These are phyloP conservation scores for Potorous gilbertii DNA, from an alignment of 2,797 vertebrate species.

Conservation along the genomic window DNA sequence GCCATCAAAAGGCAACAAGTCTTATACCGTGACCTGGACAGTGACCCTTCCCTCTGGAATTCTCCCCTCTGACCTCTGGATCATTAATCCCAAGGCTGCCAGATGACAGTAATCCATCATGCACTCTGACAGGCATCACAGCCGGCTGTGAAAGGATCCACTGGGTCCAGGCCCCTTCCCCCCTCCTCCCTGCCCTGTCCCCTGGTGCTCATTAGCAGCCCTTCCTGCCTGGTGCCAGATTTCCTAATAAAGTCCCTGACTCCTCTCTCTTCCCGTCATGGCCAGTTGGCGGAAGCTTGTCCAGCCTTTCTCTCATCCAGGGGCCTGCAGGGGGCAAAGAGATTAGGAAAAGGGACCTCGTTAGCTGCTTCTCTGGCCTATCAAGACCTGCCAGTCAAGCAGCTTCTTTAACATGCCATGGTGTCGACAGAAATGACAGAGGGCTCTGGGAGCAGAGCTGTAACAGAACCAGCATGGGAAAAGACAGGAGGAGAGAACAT, in stretches of 20 bases:
- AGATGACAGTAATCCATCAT: slow-evolving; percentile 96
- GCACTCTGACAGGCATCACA: slow-evolving; percentile 83
- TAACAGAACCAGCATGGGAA: neutral
- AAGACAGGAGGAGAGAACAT: neutral
- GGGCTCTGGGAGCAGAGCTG: fast-evolving
- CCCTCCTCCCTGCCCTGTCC: slow-evolving; percentile 65
- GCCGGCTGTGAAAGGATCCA: slow-evolving; percentile 86
- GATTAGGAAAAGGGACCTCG: slow-evolving; percentile 60
- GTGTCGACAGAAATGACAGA: neutral
- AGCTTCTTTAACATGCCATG: neutral
- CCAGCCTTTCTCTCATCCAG: slow-evolving; percentile 68
- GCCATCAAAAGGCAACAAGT: slow-evolving; percentile 89
- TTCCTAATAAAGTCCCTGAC: slow-evolving; percentile 83
- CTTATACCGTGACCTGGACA: slow-evolving; percentile 82
- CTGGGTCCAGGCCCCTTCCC: slow-evolving; percentile 83
- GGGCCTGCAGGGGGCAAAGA: slow-evolving; percentile 39
- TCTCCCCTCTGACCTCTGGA: slow-evolving; percentile 91
- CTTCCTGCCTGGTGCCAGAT: slow-evolving; percentile 78
- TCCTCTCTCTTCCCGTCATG: slow-evolving; percentile 71
- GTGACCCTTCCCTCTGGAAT: slow-evolving; percentile 93
- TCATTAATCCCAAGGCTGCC: slow-evolving; percentile 96
- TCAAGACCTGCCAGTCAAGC: slow-evolving; percentile 51
- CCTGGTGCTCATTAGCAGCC: slow-evolving; percentile 80
- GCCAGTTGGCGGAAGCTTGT: slow-evolving; percentile 66
- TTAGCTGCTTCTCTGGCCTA: slow-evolving; percentile 61